Evolutionary conservation across 92 coral and sea anemone species (phyloP), one percentile per base, ranked within the genome.

Genomic region (Epizoanthus rinbou): DNA sequence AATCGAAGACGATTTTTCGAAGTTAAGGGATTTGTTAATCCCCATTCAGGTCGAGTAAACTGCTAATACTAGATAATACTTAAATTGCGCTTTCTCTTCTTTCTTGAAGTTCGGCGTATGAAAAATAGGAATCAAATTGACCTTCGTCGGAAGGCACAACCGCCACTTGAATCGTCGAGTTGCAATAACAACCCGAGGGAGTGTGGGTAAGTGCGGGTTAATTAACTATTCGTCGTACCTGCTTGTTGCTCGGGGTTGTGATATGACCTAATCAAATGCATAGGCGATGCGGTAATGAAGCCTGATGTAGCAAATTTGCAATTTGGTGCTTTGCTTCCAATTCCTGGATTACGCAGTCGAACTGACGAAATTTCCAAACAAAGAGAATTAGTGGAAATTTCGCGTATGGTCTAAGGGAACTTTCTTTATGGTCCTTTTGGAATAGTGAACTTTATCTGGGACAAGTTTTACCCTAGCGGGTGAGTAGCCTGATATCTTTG

Each of bases 211-310:
- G 82, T 57, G 21, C 52, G 23, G 58, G 82, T 64, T 76, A 73
- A 83, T 76, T 84, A 92, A 82, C 91, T 76, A 95, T 89, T 95
- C 88, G 74, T 75, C 86, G 78, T 87, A 97, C 98, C 99, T 83
- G 99, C 80, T 85, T 58, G 58, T 82, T 82, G 67, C 65, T 57
- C 45, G 75, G 85, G 78, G 88, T 80, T 64, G 25, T 87, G 84
- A 72, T 71, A 97, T 97, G 96, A 97, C 90, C 91, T 97, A 91
- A 97, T 94, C 98, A 90, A 75, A 94, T 97, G 95, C 94, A 86
- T 91, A 88, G 84, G 94, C 86, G 88, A 94, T 97, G 97, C 87
- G 86, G 99, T 97, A 94, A 97, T 94, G 90, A 65, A 54, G 76
- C 85, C 93, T 94, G 89, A 86, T 75, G 90, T 86, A 87, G 94